Percentiles rank a stretch among this genome's conserved stretches.
These are phyloP conservation scores for Tenrec ecaudatus DNA, from an alignment of 2,113 vertebrate species.

Conservation along the genomic window DNA sequence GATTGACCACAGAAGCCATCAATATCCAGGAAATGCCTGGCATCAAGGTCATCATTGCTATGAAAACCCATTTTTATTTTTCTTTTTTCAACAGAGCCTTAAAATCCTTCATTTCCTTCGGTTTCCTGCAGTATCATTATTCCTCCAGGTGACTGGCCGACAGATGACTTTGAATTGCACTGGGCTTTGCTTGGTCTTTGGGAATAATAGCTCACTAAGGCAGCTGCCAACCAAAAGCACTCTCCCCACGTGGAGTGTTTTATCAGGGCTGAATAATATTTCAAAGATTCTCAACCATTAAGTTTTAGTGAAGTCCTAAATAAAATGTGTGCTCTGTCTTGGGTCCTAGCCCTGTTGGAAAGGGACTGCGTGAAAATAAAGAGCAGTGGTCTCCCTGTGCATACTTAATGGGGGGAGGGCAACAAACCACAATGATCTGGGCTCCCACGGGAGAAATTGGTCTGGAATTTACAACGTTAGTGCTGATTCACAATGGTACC, in stretches of 20 bases:
- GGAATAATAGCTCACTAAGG: constrained; percentile 19
- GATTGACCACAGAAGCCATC: constrained; percentile 71
- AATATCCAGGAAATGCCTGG: constrained; percentile 74
- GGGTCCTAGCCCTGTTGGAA: background rate
- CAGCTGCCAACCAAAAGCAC: background rate
- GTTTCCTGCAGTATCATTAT: constrained; percentile 62
- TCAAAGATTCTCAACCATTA: constrained; percentile 58
- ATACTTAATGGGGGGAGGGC: too few species aligned
- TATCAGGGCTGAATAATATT: constrained; percentile 18
- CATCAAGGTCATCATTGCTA: constrained; percentile 73
- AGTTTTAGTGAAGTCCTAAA: constrained; percentile 42
- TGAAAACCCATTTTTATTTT: constrained; percentile 55
- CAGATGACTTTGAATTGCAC: constrained; percentile 47
- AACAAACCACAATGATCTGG: constrained; percentile 38
- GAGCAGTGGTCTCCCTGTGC: background rate
- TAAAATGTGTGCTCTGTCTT: constrained; percentile 60
- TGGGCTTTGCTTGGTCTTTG: constrained; percentile 53
- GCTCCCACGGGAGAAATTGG: constrained; percentile 49
- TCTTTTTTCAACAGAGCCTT: constrained; percentile 17
- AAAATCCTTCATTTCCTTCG: constrained; percentile 67
- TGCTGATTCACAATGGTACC: constrained; percentile 71
- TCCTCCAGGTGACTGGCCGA: constrained; percentile 60
- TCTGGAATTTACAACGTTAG: constrained; percentile 66
- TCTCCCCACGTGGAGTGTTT: background rate
- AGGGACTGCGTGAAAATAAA: background rate